Base-by-base conservation (phyloP, 2,888 invertebrate species). In the Leuctra nigra region DNA sequence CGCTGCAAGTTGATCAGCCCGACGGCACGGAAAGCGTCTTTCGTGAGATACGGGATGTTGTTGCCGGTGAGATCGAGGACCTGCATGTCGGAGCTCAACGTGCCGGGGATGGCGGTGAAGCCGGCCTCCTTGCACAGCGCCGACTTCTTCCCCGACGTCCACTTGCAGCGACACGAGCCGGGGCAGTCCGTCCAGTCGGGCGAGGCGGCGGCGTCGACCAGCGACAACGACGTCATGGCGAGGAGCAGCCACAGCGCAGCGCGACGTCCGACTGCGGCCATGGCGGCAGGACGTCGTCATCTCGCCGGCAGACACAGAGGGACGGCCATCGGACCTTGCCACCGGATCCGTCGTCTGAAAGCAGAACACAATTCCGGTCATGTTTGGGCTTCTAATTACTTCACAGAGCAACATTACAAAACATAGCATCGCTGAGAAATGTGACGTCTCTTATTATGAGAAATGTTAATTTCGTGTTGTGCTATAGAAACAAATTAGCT, bases 101-200 rank as follows among this genome's bases (percentile, higher is more conserved):
- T 78, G 13, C 76, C 77, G 38, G 93, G 93, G 54, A 93, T 82
- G 61, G 84, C 80, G 64, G 86, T 86, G 64, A 92, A 80, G 64
- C 87, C 86, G 63, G 87, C 84, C 67, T 88, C 84, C 61, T 84
- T 83, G 74, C 93, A 94, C 59, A 87, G 79, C 56, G 91, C 93
- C 41, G 90, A 90, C 72, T 90, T 91, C 74, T 93, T 93, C 61
- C 92, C 92, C 60, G 87, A 87, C 41, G 87, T 86, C 93, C 93
- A 94, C 75, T 91, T 92, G 79, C 93, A 93, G 67, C 84, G 83
- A 72, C 93, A 93, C 66, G 87, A 84, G 63, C 83, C 79, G 66
- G 91, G 88, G 73, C 91, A 92, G 73, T 89, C 90, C 54, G 89
- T 88, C 91, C 91, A 91, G 73, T 91, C 91, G 60, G 84, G 82